These are phyloP conservation scores for Neodontobutis hainanensis DNA, from an alignment of 2,113 vertebrate genomes.

Conservation along the genomic window DNA sequence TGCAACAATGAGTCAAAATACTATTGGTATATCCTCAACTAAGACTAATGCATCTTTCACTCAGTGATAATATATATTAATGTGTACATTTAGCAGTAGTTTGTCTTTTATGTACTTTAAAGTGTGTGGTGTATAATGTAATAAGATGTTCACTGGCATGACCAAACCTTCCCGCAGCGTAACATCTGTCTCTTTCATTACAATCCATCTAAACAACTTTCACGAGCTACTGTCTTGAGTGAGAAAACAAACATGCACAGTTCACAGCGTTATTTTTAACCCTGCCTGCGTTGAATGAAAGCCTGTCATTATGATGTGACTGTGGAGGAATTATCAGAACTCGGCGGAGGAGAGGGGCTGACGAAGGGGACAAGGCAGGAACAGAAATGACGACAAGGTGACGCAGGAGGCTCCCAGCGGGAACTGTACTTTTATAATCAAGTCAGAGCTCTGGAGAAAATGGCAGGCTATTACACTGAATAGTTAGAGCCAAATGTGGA, in stretches of 20 bases:
- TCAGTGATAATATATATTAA: too few relatives aligned
- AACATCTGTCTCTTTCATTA: too few relatives aligned
- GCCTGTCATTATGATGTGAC: background rate
- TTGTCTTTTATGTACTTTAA: too few relatives aligned
- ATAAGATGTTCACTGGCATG: background rate
- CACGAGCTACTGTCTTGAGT: too few relatives aligned
- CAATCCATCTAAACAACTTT: background rate
- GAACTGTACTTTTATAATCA: slow-evolving; percentile 35
- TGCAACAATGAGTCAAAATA: too few relatives aligned
- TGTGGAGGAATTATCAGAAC: slow-evolving; percentile 1
- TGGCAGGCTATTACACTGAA: slow-evolving; percentile 3
- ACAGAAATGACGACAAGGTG: slow-evolving; percentile 28
- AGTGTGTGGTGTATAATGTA: too few relatives aligned
- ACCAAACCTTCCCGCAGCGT: background rate
- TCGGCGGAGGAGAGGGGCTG: background rate
- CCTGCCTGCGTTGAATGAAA: background rate
- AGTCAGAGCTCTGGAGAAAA: slow-evolving; percentile 16
- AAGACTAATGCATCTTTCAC: too few relatives aligned
- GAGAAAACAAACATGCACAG: background rate
- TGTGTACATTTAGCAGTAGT: too few relatives aligned
- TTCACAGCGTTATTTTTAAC: background rate
- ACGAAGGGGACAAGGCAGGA: background rate
- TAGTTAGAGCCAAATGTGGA: slow-evolving; percentile 12
- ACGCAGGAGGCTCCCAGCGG: slow-evolving; percentile 45
- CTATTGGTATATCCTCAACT: too few relatives aligned